Percentiles rank a stretch among this genome's conserved stretches.
These are phyloP conservation scores for Eupithecia dodoneata DNA, from an alignment of 2,888 invertebrate species.

Conservation along the genomic window DNA sequence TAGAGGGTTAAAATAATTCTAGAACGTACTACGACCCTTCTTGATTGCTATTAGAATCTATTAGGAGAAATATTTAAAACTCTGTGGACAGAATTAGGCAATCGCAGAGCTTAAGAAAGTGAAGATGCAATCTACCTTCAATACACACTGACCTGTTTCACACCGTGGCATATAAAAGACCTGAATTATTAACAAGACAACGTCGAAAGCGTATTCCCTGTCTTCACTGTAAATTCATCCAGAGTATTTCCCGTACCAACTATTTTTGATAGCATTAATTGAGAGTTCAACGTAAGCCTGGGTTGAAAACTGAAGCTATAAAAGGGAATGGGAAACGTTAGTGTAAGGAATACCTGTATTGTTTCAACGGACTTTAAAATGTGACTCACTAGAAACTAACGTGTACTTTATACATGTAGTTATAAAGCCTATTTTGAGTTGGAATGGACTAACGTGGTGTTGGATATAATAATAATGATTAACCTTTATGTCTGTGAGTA, in stretches of 20 bases:
- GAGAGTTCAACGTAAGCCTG: constrained; percentile 32
- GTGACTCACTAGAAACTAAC: not conserved
- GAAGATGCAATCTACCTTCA: too few relatives aligned
- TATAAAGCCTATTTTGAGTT: not conserved
- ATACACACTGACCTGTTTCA: not conserved
- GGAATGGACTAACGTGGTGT: not conserved
- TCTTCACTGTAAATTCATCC: constrained; percentile 15
- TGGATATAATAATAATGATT: not conserved
- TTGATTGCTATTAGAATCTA: too few relatives aligned
- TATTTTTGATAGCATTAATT: constrained; percentile 44
- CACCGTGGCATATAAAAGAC: not conserved
- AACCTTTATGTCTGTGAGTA: not conserved
- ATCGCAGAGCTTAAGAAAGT: too few relatives aligned
- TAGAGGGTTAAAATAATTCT: too few relatives aligned
- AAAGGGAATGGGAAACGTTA: constrained; percentile 47
- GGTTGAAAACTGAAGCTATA: constrained; percentile 36
- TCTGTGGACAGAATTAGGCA: too few relatives aligned
- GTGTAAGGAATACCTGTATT: constrained; percentile 28
- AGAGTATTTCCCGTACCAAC: constrained; percentile 26
- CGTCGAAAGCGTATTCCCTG: not conserved
- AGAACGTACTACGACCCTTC: too few relatives aligned
- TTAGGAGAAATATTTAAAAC: too few relatives aligned
- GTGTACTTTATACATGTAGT: not conserved
- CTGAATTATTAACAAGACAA: not conserved
- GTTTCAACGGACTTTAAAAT: constrained; percentile 16